Percentiles rank a stretch among this genome's conserved stretches.
Conservation (phyloP, 2,888 invertebrate species). For the Hermaeophaga mercurialis region DNA sequence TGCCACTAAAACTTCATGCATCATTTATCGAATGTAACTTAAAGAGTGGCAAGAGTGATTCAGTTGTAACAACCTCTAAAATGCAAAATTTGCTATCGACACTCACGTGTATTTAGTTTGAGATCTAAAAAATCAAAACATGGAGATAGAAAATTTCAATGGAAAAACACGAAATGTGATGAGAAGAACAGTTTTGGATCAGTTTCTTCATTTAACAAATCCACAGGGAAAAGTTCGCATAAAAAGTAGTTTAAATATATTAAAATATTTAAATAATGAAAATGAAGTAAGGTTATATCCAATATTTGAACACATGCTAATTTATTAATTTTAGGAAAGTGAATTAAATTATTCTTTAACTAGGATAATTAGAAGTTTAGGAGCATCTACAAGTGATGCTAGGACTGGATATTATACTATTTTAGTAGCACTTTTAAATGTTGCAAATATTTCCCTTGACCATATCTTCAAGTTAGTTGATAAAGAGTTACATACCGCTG, state of each 20-base stretch:
- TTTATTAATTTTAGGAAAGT: slow-evolving; percentile 59
- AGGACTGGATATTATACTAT: slow-evolving; percentile 73
- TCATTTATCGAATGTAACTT: too few species aligned
- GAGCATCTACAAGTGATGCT: slow-evolving; percentile 67
- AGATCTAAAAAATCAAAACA: too few species aligned
- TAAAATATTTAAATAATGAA: slow-evolving; percentile 54
- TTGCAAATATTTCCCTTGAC: slow-evolving; percentile 59
- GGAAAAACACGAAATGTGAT: too few species aligned
- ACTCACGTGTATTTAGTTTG: too few species aligned
- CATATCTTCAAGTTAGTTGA: slow-evolving; percentile 66
- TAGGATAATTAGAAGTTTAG: slow-evolving; percentile 73
- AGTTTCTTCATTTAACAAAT: slow-evolving; percentile 56
- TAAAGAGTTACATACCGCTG: slow-evolving; percentile 67
- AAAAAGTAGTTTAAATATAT: slow-evolving; percentile 54
- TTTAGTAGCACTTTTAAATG: slow-evolving; percentile 66
- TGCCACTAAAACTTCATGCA: too few species aligned
- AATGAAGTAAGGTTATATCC: slow-evolving; percentile 53
- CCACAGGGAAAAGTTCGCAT: slow-evolving; percentile 55
- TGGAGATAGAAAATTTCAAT: too few species aligned
- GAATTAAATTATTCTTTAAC: slow-evolving; percentile 71
- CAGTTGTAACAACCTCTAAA: too few species aligned
- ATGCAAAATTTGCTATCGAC: too few species aligned
- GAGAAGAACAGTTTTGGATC: slow-evolving; percentile 55
- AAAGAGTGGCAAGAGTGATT: too few species aligned
- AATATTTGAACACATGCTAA: slow-evolving; percentile 19